A percentile compares a stretch with the other conserved stretches of the same genome.
phyloP scores from a whole-genome alignment of 2,113 vertebrate species.

The Mobula birostris region DNA sequence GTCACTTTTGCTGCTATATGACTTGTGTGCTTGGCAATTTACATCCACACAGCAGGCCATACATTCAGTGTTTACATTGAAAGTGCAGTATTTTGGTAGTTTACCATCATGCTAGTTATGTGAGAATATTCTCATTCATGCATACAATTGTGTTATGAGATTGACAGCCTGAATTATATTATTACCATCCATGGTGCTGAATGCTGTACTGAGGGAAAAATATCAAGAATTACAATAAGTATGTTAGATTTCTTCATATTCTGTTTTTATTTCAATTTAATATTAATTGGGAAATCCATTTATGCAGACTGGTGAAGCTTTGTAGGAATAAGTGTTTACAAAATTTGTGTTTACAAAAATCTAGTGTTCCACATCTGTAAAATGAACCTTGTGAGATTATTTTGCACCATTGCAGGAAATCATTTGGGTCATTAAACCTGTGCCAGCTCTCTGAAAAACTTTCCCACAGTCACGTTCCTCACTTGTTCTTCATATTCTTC shows the following conservation, averaged over 20 bases:
- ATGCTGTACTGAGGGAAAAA: background rate
- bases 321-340: background rate
- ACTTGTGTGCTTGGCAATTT: background rate
- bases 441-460: slow-evolving; percentile 19
- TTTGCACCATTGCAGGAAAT: background rate
- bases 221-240: background rate
- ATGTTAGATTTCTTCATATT: background rate
- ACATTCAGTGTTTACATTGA: slow-evolving; percentile 9
- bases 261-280: background rate
- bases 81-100: slow-evolving; percentile 8
- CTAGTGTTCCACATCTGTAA: background rate
- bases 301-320: background rate
- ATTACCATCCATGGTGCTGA: slow-evolving; percentile 23
- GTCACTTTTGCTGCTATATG: background rate
- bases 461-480: background rate
- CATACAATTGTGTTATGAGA: slow-evolving; percentile 7
- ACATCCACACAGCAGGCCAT: slow-evolving; percentile 4
- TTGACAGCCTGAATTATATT: background rate
- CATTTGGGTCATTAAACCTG: background rate
- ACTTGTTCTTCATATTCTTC: background rate
- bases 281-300: background rate
- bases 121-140: slow-evolving; percentile 14
- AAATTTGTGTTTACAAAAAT: background rate
- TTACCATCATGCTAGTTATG: background rate
- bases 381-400: background rate